A percentile compares a stretch with the other conserved stretches of the same genome.
Evolutionary conservation across 2,113 vertebrate genomes (phyloP).

Genomic region (Rhineura floridana): DNA sequence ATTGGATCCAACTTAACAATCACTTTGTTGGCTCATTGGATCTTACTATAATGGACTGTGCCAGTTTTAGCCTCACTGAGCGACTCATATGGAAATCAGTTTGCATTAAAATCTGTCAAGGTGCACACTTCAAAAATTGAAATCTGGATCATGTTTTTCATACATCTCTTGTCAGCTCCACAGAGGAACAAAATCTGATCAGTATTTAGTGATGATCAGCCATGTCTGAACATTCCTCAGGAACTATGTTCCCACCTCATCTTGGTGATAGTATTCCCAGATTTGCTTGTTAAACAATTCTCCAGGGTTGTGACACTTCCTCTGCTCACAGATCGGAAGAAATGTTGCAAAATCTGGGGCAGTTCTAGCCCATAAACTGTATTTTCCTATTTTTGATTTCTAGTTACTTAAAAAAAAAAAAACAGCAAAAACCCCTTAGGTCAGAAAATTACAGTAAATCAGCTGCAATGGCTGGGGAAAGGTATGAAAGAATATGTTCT

Average conservation of each 20-base stretch:
- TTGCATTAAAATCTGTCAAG: not conserved
- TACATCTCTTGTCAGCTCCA: not conserved
- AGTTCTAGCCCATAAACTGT: not conserved
- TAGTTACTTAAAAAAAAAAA: not conserved
- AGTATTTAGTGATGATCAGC: not conserved
- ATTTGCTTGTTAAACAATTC: not conserved
- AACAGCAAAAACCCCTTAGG: not conserved
- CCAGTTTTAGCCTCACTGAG: not conserved
- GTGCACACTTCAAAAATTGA: not conserved
- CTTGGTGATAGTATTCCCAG: too few species aligned
- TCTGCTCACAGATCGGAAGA: not conserved
- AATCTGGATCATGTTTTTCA: not conserved
- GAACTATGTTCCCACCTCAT: not conserved
- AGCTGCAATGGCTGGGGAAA: not conserved
- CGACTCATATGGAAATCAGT: not conserved
- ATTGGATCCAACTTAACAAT: not conserved
- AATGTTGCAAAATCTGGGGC: not conserved
- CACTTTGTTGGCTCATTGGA: not conserved
- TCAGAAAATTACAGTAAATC: slow-evolving; percentile 21
- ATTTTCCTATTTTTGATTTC: not conserved
- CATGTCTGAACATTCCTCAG: not conserved
- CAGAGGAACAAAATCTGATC: not conserved
- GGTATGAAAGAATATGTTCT: not conserved
- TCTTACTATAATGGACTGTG: too few species aligned
- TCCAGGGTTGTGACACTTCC: not conserved